Evolutionary conservation across 2,888 invertebrate species (phyloP).

Genomic region (Synanthedon myopaeformis): DNA sequence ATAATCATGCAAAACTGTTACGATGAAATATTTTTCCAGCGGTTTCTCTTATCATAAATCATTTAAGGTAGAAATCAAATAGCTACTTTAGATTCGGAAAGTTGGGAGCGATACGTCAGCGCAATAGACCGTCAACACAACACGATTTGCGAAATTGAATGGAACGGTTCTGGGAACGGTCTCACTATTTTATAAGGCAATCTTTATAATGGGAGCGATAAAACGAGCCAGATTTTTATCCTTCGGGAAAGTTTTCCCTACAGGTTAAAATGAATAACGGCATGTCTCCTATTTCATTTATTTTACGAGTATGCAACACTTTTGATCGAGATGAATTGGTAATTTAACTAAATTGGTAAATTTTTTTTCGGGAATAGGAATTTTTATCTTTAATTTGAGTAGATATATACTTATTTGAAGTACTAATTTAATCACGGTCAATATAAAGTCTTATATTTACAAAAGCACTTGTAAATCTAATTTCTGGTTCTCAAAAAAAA

Average conservation of each 20-base stretch:
- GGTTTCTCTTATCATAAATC: too few relatives aligned
- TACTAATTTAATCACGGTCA: too few relatives aligned
- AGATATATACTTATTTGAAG: too few relatives aligned
- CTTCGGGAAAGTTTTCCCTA: not conserved
- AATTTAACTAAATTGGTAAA: too few relatives aligned
- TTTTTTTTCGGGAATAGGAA: too few relatives aligned
- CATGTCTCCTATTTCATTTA: too few relatives aligned
- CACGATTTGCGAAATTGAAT: constrained; percentile 50
- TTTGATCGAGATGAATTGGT: too few relatives aligned
- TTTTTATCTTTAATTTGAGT: too few relatives aligned
- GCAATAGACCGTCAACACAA: constrained; percentile 25
- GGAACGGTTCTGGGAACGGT: constrained; percentile 21
- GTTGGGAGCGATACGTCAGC: constrained; percentile 33
- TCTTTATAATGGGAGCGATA: constrained; percentile 34
- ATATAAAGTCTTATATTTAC: not conserved
- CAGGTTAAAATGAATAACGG: not conserved
- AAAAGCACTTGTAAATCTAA: not conserved
- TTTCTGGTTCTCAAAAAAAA: too few relatives aligned
- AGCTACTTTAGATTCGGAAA: constrained; percentile 21
- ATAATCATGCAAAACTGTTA: too few relatives aligned
- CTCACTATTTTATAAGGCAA: constrained; percentile 38
- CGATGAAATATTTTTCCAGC: too few relatives aligned
- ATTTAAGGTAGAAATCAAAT: constrained; percentile 4
- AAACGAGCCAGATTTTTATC: constrained; percentile 9
- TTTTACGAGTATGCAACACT: too few relatives aligned